These are phyloP conservation scores for Rhea americana DNA, from an alignment of 2,113 vertebrate genomes.

Conservation along the genomic window DNA sequence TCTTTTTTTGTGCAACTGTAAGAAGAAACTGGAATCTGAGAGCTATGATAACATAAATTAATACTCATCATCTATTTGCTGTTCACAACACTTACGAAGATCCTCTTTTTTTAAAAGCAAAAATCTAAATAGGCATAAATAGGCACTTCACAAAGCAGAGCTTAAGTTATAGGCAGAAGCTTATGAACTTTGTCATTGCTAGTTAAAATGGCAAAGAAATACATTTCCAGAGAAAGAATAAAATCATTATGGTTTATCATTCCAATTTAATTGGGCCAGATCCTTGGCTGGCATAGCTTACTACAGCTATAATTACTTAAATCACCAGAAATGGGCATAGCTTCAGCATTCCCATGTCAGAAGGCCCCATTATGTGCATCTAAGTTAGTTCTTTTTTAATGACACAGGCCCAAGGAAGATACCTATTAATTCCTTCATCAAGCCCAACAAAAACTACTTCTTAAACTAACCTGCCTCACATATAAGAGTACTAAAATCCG, in stretches of 20 bases:
- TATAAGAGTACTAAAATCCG: not conserved
- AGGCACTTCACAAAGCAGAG: not conserved
- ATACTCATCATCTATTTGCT: conserved; percentile 9
- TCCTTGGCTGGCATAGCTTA: not conserved
- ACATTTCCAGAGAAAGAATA: not conserved
- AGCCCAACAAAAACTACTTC: not conserved
- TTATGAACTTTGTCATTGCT: not conserved
- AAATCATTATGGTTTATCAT: not conserved
- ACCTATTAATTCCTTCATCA: not conserved
- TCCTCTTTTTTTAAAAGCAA: not conserved
- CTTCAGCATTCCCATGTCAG: not conserved
- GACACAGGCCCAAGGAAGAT: not conserved
- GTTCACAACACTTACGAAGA: not conserved
- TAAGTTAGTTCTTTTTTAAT: not conserved
- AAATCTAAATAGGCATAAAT: not conserved
- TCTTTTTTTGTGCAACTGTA: not conserved
- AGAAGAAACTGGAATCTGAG: not conserved
- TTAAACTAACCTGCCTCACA: not conserved
- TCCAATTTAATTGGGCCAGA: not conserved
- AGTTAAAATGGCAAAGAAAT: not conserved
- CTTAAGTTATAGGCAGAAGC: not conserved
- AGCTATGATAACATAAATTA: not conserved
- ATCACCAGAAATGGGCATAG: not conserved
- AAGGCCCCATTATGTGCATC: not conserved
- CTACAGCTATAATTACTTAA: not conserved